Percentiles rank a stretch among this genome's conserved stretches.
These are phyloP conservation scores for Pterophyllum scalare DNA, from an alignment of 2,113 vertebrate species.

Conservation along the genomic window DNA sequence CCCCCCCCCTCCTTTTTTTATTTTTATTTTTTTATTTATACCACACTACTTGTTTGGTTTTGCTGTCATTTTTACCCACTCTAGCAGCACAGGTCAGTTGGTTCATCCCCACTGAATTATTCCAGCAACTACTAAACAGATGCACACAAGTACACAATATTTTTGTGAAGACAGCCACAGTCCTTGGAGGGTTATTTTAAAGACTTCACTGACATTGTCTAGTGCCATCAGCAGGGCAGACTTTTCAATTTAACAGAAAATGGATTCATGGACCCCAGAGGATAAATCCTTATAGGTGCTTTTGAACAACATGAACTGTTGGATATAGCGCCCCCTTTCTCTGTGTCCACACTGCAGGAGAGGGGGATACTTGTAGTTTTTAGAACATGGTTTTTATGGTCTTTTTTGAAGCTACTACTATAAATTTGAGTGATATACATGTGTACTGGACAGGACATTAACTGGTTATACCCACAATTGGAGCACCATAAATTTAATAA, in stretches of 20 bases:
- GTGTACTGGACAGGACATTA: no score
- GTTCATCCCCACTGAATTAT: not conserved
- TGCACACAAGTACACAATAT: no score
- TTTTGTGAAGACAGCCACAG: no score
- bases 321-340: not conserved
- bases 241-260: not conserved
- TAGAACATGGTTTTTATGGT: not conserved
- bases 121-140: no score
- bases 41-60: not conserved
- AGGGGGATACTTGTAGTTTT: not conserved
- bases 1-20: not conserved
- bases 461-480: no score
- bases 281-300: not conserved
- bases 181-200: no score
- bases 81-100: not conserved
- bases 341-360: not conserved
- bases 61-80: not conserved
- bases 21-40: not conserved
- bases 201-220: not conserved
- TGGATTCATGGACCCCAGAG: not conserved
- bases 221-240: no score
- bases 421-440: no score
- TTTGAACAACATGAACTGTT: not conserved
- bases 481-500: no score
- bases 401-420: not conserved